These are phyloP conservation scores for Fabriciana adippe DNA, from an alignment of 2,888 invertebrate species.

Conservation along the genomic window DNA sequence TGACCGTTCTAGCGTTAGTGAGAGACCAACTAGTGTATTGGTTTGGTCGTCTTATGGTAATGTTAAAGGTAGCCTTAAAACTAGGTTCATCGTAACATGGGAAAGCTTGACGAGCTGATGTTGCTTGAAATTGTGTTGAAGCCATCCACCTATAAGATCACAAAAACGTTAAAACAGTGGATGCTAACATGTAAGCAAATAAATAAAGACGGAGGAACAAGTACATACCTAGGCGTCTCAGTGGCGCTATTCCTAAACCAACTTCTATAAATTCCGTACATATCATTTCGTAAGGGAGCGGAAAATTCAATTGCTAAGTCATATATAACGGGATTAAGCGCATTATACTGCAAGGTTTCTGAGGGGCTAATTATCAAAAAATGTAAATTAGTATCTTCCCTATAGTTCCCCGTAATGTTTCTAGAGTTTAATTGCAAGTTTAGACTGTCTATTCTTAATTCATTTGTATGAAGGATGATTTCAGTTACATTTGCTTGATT, in stretches of 20 bases:
- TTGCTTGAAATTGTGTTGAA: conserved; percentile 87
- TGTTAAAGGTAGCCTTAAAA: conserved; percentile 89
- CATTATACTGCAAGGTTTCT: conserved; percentile 49
- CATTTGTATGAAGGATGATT: conserved; percentile 64
- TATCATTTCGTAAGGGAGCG: conserved; percentile 60
- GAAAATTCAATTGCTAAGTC: conserved; percentile 54
- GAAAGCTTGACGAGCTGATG: conserved; percentile 86
- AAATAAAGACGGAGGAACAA: not conserved
- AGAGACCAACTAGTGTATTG: conserved; percentile 79
- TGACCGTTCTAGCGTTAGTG: conserved; percentile 75
- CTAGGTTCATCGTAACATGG: conserved; percentile 92
- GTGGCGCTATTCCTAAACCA: conserved; percentile 61
- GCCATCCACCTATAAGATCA: conserved; percentile 78
- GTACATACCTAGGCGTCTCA: conserved; percentile 49
- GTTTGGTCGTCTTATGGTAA: conserved; percentile 83
- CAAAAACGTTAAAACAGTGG: not conserved
- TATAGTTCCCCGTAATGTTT: conserved; percentile 36
- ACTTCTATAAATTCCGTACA: conserved; percentile 72
- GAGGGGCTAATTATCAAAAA: conserved; percentile 54
- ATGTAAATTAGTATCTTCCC: conserved; percentile 49
- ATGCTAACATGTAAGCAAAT: not conserved
- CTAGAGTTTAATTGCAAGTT: conserved; percentile 61
- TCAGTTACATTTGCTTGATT: conserved; percentile 54
- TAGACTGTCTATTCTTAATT: conserved; percentile 55
- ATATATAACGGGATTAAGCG: conserved; percentile 47